Conservation (phyloP, 2,113 vertebrate species). For the Cnemophilus loriae region DNA sequence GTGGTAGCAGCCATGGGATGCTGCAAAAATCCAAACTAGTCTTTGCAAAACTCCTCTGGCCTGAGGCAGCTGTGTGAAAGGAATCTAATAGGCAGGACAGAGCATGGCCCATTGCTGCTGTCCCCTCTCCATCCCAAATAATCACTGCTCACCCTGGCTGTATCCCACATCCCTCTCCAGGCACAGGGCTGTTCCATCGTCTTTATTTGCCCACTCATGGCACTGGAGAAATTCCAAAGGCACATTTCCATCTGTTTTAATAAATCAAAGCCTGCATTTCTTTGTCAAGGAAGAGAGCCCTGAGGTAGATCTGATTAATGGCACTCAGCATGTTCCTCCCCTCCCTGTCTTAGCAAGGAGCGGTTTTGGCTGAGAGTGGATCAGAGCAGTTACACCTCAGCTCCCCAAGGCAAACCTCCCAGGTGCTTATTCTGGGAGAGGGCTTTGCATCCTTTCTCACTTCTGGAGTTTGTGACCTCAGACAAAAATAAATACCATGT, state of each 20-base stretch:
- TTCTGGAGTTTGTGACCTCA: conserved; percentile 27
- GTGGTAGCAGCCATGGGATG: background rate
- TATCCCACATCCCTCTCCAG: background rate
- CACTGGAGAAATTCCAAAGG: background rate
- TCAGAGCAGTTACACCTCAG: background rate
- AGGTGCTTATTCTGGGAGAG: conserved; percentile 31
- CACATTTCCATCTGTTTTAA: background rate
- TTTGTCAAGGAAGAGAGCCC: background rate
- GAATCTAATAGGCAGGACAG: rapidly evolving
- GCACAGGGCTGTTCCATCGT: background rate
- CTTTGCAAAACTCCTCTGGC: background rate
- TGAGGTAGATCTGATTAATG: background rate
- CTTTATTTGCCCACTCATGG: background rate
- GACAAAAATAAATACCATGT: conserved; percentile 49
- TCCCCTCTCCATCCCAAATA: background rate
- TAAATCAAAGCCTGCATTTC: background rate
- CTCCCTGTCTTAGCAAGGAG: background rate
- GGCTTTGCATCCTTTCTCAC: conserved; percentile 34
- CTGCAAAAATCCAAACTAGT: background rate
- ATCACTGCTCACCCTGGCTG: background rate
- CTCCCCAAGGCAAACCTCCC: background rate
- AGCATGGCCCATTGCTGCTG: background rate
- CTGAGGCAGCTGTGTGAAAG: rapidly evolving
- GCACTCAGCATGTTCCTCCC: background rate
- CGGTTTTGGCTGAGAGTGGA: background rate